Conservation (phyloP, 2,797 vertebrate genomes). For the Acrossocheilus wenchowensis region DNA sequence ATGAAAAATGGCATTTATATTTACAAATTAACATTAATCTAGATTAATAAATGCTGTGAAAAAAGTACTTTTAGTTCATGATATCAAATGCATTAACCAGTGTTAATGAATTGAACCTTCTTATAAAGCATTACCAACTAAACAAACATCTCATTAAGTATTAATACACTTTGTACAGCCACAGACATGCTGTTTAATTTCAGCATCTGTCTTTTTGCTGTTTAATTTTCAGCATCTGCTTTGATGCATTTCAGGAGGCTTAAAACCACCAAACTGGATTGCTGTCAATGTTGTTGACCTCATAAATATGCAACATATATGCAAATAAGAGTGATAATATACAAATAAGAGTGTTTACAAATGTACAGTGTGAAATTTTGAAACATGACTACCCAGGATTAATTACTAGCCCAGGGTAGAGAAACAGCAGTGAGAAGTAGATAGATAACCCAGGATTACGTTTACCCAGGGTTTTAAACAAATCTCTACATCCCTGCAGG, state of each 20-base stretch:
- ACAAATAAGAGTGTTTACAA: neutral
- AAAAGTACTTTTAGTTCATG: neutral
- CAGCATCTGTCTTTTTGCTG: neutral
- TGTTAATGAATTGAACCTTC: neutral
- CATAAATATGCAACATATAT: neutral
- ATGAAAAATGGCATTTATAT: neutral
- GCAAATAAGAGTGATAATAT: neutral
- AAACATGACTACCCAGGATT: conserved; percentile 14
- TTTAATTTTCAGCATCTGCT: neutral
- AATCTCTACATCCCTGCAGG: conserved; percentile 26
- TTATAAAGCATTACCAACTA: neutral
- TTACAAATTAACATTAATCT: neutral
- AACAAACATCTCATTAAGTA: conserved; percentile 1
- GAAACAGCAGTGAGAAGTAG: neutral
- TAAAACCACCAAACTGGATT: neutral
- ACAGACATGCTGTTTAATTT: neutral
- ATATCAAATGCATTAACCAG: neutral
- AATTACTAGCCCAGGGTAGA: conserved; percentile 22
- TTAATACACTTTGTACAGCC: neutral
- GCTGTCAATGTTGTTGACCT: neutral
- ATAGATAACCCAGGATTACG: neutral
- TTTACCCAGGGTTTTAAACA: neutral
- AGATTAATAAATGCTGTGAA: neutral
- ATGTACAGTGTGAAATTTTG: conserved; percentile 4
- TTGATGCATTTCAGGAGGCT: conserved; percentile 2